Percentiles rank a stretch among this genome's conserved stretches.
phyloP scores from a whole-genome alignment of 2,113 vertebrate genomes.

The Salminus brasiliensis region DNA sequence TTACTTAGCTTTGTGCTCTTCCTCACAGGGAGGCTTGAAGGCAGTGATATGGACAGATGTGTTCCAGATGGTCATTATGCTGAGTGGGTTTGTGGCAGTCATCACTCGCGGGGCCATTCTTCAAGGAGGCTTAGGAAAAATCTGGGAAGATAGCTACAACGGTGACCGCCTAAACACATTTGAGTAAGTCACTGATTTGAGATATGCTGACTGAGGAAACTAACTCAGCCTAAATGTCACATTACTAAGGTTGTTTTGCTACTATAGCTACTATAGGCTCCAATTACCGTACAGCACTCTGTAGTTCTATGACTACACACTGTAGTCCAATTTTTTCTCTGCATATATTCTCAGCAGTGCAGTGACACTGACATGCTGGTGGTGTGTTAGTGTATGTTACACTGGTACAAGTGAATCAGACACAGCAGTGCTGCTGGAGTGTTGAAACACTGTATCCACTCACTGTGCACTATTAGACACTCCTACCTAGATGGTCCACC shows the following conservation, averaged over 20 bases:
- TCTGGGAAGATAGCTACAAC: constrained; percentile 72
- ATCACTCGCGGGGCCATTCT: constrained; percentile 73
- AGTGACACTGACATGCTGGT: too few relatives aligned
- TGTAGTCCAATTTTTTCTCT: too few relatives aligned
- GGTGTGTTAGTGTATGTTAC: too few relatives aligned
- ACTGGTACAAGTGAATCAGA: too few relatives aligned
- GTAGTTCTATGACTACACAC: too few relatives aligned
- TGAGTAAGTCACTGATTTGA: constrained; percentile 66
- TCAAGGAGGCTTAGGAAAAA: constrained; percentile 69
- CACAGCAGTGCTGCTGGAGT: too few relatives aligned
- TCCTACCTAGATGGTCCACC: too few relatives aligned
- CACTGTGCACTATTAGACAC: too few relatives aligned
- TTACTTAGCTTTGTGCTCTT: neutral
- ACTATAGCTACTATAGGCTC: neutral
- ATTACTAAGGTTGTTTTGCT: neutral
- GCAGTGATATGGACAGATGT: constrained; percentile 84
- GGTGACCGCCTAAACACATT: constrained; percentile 74
- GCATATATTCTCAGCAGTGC: too few relatives aligned
- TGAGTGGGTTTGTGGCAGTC: constrained; percentile 78
- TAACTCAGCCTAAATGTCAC: neutral
- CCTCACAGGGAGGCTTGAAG: constrained; percentile 78
- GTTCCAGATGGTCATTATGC: constrained; percentile 80
- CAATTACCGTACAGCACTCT: too few relatives aligned
- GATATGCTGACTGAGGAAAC: neutral
- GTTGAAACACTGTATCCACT: too few relatives aligned